Percentiles rank a stretch among this genome's conserved stretches.
Conservation (phyloP, 2,797 vertebrate genomes). For the Australoheros facetus region DNA sequence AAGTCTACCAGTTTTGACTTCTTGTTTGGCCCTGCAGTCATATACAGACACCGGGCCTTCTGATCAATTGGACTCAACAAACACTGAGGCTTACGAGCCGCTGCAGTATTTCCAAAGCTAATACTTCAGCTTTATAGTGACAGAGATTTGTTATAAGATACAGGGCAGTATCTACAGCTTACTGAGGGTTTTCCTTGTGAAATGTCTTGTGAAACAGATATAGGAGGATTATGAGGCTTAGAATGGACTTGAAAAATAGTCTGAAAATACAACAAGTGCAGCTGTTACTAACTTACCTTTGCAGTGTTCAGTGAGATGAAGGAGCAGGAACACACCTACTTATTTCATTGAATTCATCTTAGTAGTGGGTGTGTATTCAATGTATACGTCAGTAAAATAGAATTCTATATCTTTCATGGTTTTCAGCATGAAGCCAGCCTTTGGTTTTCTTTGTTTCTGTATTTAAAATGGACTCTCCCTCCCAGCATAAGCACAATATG, state of each 20-base stretch:
- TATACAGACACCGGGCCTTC: background rate
- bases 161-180: conserved; percentile 22
- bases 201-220: conserved; percentile 46
- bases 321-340: conserved; percentile 12
- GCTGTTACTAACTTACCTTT: conserved; percentile 16
- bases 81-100: conserved; percentile 24
- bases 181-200: conserved; percentile 37
- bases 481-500: background rate
- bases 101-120: conserved; percentile 19
- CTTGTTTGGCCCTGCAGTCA: background rate
- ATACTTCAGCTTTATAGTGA: conserved; percentile 33
- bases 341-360: background rate
- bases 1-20: background rate
- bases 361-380: background rate
- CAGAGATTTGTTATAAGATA: background rate
- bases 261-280: conserved; percentile 39
- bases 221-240: conserved; percentile 37
- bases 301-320: conserved; percentile 4
- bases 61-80: conserved; percentile 14
- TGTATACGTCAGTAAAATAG: background rate
- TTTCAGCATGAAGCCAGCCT: background rate
- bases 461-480: background rate
- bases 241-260: conserved; percentile 52
- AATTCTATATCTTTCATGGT: background rate
- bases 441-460: background rate